These are phyloP conservation scores for Anoplophora glabripennis DNA, from an alignment of 1,140 invertebrate genomes.

Conservation along the genomic window DNA sequence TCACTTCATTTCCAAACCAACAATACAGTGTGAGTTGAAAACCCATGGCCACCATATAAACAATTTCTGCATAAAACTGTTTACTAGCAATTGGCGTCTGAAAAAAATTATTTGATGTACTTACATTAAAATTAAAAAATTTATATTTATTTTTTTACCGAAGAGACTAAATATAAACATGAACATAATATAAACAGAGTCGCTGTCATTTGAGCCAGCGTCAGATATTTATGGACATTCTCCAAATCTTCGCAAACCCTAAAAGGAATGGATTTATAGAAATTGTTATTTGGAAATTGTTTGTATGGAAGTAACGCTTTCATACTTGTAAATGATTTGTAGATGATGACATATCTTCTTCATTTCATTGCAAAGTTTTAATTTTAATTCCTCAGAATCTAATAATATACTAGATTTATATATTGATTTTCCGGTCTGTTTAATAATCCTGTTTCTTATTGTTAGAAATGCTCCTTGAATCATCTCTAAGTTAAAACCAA, in stretches of 20 bases:
- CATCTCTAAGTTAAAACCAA: constrained; percentile 35
- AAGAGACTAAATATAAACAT: constrained; percentile 41
- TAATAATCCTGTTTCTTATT: constrained; percentile 25
- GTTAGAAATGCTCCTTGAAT: constrained; percentile 41
- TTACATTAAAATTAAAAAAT: not conserved
- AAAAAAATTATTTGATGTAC: constrained; percentile 10
- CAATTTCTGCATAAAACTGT: constrained; percentile 51
- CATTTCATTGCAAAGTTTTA: constrained; percentile 33
- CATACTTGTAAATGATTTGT: constrained; percentile 36
- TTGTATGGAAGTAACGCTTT: constrained; percentile 4
- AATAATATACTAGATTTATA: constrained; percentile 10
- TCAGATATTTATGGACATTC: constrained; percentile 33
- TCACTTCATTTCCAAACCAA: constrained; percentile 59
- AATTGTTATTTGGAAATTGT: no score
- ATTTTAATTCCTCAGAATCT: constrained; percentile 22
- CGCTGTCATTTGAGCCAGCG: constrained; percentile 38
- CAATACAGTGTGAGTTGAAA: constrained; percentile 56
- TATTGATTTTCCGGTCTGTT: not conserved
- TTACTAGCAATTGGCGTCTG: constrained; percentile 35
- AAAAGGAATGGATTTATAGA: constrained; percentile 12
- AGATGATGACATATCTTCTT: constrained; percentile 39
- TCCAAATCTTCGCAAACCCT: constrained; percentile 38
- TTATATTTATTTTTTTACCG: constrained; percentile 24
- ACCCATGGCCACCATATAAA: constrained; percentile 51
- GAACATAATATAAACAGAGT: constrained; percentile 44